These are phyloP conservation scores for Minunthozetes semirufus DNA, from an alignment of 2,888 invertebrate genomes.

Conservation along the genomic window DNA sequence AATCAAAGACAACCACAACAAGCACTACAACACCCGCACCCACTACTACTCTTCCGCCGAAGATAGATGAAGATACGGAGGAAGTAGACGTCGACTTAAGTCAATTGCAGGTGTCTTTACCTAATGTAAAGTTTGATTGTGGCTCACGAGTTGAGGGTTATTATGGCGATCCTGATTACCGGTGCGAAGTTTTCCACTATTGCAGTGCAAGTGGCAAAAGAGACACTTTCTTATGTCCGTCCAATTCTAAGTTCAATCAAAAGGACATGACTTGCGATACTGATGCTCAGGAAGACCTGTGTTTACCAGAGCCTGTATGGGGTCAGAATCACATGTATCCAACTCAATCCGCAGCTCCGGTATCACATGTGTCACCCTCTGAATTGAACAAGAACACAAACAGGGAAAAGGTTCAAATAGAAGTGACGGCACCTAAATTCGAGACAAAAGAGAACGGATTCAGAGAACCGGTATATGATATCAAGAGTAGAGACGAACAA, in stretches of 20 bases:
- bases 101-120: conserved; percentile 39
- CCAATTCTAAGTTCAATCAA: conserved; percentile 42
- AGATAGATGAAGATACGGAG: neutral
- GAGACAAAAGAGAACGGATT: conserved; percentile 24
- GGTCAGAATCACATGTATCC: conserved; percentile 12
- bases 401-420: neutral
- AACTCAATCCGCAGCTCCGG: neutral
- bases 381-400: neutral
- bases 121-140: conserved; percentile 42
- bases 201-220: conserved; percentile 41
- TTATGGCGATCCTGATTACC: conserved; percentile 42
- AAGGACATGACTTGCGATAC: conserved; percentile 42
- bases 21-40: neutral
- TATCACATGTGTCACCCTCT: neutral
- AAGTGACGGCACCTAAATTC: conserved; percentile 20
- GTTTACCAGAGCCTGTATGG: neutral
- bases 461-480: conserved; percentile 19
- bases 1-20: neutral
- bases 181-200: conserved; percentile 44
- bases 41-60: neutral
- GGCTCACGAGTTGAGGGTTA: conserved; percentile 41
- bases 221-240: conserved; percentile 42
- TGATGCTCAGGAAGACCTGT: conserved; percentile 22
- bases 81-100: conserved; percentile 28
- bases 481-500: neutral